Conservation (phyloP, 2,888 invertebrate species). For the Sabatieria punctata region DNA sequence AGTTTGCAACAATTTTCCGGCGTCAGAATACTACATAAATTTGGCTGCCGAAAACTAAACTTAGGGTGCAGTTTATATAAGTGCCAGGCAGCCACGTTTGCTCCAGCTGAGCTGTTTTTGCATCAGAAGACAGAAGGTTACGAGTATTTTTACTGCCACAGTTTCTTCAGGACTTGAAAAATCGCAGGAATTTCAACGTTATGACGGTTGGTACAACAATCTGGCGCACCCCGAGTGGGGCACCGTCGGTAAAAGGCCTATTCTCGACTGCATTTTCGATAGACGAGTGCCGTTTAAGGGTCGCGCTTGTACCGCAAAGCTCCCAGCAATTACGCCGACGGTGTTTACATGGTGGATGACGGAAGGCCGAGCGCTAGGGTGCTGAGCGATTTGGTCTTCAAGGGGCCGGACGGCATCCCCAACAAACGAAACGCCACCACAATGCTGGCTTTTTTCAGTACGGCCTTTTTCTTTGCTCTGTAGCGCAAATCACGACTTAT, state of each 20-base stretch:
- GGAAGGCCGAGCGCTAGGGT: constrained; percentile 31
- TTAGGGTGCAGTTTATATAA: too few relatives aligned
- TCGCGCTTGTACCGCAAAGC: constrained; percentile 74
- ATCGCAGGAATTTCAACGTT: constrained; percentile 47
- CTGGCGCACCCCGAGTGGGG: constrained; percentile 92
- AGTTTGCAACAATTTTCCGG: too few relatives aligned
- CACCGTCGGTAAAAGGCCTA: constrained; percentile 53
- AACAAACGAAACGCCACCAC: constrained; percentile 70
- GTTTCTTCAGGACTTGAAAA: constrained; percentile 5
- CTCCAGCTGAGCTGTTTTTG: too few relatives aligned
- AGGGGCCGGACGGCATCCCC: constrained; percentile 67
- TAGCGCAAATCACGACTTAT: too few relatives aligned
- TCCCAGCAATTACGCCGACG: constrained; percentile 78
- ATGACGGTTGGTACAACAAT: constrained; percentile 97
- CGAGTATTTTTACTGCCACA: too few relatives aligned
- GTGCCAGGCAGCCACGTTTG: too few relatives aligned
- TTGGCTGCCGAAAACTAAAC: too few relatives aligned
- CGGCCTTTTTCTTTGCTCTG: too few relatives aligned
- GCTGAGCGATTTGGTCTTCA: constrained; percentile 66
- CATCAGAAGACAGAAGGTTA: too few relatives aligned
- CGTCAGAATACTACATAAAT: too few relatives aligned
- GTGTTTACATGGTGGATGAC: constrained; percentile 80
- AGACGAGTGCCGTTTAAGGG: constrained; percentile 42
- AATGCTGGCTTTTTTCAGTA: constrained; percentile 79
- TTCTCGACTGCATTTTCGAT: background rate